These are phyloP conservation scores for Pionites leucogaster DNA, from an alignment of 2,113 vertebrate genomes.

Conservation along the genomic window DNA sequence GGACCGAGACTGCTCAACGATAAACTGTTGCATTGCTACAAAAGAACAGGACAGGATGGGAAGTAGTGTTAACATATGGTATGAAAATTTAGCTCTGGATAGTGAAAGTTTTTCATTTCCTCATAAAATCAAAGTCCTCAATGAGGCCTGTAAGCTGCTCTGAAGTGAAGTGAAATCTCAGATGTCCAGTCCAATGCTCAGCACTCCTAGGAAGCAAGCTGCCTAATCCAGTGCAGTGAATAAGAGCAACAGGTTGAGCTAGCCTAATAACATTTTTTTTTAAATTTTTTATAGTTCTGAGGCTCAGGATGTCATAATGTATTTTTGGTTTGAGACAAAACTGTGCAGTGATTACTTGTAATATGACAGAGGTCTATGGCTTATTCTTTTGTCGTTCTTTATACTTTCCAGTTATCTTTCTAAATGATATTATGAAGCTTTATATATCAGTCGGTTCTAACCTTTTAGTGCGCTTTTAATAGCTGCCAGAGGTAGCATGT, in stretches of 20 bases:
- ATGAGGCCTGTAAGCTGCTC: neutral
- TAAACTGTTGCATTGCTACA: neutral
- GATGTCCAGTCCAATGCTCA: neutral
- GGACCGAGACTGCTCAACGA: neutral
- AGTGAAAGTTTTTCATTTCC: neutral
- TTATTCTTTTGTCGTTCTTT: neutral
- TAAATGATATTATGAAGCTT: neutral
- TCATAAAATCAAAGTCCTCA: neutral
- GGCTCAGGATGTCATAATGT: neutral
- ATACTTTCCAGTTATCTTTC: neutral
- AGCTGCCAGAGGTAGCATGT: constrained; percentile 7
- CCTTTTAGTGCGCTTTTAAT: neutral
- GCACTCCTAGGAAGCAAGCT: neutral
- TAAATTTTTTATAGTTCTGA: neutral
- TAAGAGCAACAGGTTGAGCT: neutral
- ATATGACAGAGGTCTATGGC: neutral
- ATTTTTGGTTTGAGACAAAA: neutral
- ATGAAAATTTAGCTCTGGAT: neutral
- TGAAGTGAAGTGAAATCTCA: neutral
- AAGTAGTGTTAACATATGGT: neutral
- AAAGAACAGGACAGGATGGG: neutral
- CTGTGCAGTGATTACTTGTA: neutral
- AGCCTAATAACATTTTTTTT: neutral
- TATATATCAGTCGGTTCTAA: neutral
- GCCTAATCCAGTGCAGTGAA: neutral